phyloP scores from a whole-genome alignment of 2,888 invertebrate genomes.

The Eupithecia abbreviata region DNA sequence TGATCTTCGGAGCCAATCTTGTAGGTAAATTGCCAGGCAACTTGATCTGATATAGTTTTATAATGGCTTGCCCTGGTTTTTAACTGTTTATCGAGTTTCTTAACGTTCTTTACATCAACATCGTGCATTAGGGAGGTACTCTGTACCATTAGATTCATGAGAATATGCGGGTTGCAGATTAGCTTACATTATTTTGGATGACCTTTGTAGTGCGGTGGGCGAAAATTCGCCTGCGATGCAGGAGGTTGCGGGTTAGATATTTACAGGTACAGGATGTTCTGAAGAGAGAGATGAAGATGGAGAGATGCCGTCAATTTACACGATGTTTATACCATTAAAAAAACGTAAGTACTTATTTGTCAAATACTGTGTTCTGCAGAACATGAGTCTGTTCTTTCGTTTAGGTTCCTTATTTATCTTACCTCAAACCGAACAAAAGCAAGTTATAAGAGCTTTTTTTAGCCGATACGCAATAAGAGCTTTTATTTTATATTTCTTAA shows the following conservation, averaged over 20 bases:
- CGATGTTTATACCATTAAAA: too few species aligned
- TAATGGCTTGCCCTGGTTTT: slow-evolving; percentile 30
- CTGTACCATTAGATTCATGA: neutral
- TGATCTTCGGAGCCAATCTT: slow-evolving; percentile 46
- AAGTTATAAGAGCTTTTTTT: slow-evolving; percentile 15
- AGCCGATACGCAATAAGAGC: slow-evolving; percentile 14
- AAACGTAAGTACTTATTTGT: neutral
- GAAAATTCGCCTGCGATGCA: too few species aligned
- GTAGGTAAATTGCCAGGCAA: slow-evolving; percentile 28
- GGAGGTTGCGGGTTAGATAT: too few species aligned
- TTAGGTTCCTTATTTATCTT: neutral
- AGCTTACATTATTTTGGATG: too few species aligned
- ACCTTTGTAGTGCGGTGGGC: too few species aligned
- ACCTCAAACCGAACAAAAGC: slow-evolving; percentile 24
- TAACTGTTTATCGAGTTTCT: slow-evolving; percentile 14
- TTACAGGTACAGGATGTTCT: too few species aligned
- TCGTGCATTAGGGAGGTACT: neutral
- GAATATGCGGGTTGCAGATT: neutral
- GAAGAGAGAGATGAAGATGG: too few species aligned
- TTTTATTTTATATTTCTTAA: slow-evolving; percentile 39
- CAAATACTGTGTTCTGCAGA: neutral
- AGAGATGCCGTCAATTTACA: too few species aligned
- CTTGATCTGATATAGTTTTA: slow-evolving; percentile 28
- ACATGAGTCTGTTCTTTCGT: neutral
- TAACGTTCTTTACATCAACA: neutral